These are phyloP conservation scores for Carposina sasakii DNA, from an alignment of 1,140 invertebrate genomes.

Conservation along the genomic window DNA sequence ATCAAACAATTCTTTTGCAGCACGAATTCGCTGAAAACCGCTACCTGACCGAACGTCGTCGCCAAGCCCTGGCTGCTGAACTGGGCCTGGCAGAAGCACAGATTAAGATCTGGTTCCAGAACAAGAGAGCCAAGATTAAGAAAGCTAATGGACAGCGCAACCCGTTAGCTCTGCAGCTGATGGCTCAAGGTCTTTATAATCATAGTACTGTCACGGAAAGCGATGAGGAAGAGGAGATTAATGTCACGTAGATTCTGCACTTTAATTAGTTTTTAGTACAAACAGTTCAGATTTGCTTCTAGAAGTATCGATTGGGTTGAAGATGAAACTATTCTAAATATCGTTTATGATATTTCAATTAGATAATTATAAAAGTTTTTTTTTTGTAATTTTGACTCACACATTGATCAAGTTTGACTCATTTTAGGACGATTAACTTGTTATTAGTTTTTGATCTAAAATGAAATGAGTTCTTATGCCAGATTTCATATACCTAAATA, in stretches of 20 bases:
- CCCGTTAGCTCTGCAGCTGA: conserved; percentile 92
- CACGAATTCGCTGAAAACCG: conserved; percentile 96
- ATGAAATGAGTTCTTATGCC: no score
- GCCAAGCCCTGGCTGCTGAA: conserved; percentile 93
- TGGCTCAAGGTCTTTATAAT: conserved; percentile 96
- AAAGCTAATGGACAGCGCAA: conserved; percentile 93
- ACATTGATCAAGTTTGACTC: no score
- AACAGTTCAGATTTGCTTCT: no score
- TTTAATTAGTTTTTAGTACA: no score
- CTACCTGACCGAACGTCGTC: conserved; percentile 94
- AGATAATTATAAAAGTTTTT: no score
- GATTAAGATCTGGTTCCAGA: conserved; percentile 99
- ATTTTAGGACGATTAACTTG: no score
- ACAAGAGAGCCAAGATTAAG: conserved; percentile 98
- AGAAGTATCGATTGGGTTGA: no score
- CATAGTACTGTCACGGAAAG: conserved; percentile 57
- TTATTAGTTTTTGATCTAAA: no score
- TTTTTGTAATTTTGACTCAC: no score
- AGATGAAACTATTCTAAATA: no score
- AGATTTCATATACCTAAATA: no score
- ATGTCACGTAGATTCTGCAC: conserved; percentile 46
- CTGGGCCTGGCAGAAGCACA: conserved; percentile 97
- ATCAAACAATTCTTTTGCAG: conserved; percentile 32
- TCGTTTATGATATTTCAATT: no score
- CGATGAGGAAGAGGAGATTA: conserved; percentile 53